phyloP scores from a whole-genome alignment of 1,140 invertebrate genomes.

The Cotesia typhae region DNA sequence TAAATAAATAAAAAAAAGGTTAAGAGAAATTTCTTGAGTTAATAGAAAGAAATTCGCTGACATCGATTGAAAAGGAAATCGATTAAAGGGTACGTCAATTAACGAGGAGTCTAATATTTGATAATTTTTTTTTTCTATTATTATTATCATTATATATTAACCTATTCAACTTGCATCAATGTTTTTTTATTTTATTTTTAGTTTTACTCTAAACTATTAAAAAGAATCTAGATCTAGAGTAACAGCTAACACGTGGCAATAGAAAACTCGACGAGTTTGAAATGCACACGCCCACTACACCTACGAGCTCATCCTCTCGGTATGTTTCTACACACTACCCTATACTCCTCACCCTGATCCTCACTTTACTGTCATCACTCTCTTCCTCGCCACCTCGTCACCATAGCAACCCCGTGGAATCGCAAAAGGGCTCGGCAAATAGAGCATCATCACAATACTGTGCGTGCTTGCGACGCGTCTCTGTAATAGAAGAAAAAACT shows the following conservation, averaged over 20 bases:
- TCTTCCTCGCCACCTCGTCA: conserved; percentile 30
- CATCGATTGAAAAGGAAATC: conserved; percentile 31
- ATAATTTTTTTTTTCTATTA: conserved; percentile 2
- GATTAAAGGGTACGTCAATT: conserved; percentile 30
- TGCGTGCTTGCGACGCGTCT: conserved; percentile 30
- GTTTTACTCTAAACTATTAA: conserved; percentile 3
- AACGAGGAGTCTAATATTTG: conserved; percentile 21
- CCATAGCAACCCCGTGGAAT: conserved; percentile 49
- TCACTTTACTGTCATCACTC: conserved; percentile 6
- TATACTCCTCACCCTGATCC: not conserved
- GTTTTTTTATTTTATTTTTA: conserved; percentile 2
- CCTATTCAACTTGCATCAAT: not conserved
- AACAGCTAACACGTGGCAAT: conserved; percentile 21
- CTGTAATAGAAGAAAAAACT: conserved; percentile 6
- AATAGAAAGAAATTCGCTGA: conserved; percentile 29
- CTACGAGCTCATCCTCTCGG: conserved; percentile 35
- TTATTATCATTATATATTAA: not conserved
- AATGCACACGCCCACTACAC: conserved; percentile 31
- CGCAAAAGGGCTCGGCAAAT: conserved; percentile 44
- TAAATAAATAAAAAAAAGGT: not conserved
- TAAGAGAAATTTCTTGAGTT: conserved; percentile 4
- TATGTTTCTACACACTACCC: conserved; percentile 28
- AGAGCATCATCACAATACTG: conserved; percentile 43
- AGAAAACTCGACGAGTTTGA: conserved; percentile 10
- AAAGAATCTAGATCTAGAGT: not conserved